phyloP scores from a whole-genome alignment of 2,113 vertebrate species.

The Forbesichthys agassizii region DNA sequence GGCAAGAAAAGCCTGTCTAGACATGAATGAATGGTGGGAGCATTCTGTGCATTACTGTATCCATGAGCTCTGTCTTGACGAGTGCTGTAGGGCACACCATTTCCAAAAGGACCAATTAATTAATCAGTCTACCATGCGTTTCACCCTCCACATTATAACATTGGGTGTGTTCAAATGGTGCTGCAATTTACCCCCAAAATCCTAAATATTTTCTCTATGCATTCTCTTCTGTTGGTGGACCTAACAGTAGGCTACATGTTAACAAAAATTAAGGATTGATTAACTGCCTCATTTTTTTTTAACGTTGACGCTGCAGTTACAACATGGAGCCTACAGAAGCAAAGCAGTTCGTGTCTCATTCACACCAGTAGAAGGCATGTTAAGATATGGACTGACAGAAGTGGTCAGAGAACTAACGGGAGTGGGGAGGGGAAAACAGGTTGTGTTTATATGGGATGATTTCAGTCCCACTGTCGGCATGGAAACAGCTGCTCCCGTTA shows the following conservation, averaged over 20 bases:
- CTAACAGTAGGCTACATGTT: neutral
- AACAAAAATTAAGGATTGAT: neutral
- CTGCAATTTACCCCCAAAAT: neutral
- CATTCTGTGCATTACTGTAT: too few species aligned
- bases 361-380: conserved; percentile 10
- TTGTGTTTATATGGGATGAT: conserved; percentile 70
- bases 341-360: neutral
- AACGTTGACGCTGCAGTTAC: neutral
- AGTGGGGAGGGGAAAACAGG: conserved; percentile 38
- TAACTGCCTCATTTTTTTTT: neutral
- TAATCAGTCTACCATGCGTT: too few species aligned
- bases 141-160: conserved; percentile 6
- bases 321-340: neutral
- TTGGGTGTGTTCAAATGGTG: conserved; percentile 28
- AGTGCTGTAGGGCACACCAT: too few species aligned
- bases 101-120: too few species aligned
- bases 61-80: too few species aligned
- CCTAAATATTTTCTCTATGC: neutral
- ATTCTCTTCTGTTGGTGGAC: neutral
- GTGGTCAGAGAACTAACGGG: conserved; percentile 14
- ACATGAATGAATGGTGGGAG: too few species aligned
- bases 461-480: conserved; percentile 52
- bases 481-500: conserved; percentile 65
- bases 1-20: too few species aligned
- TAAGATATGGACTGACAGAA: neutral